Conservation (phyloP, 2,888 invertebrate genomes). For the Parapristionchus giblindavisi region DNA sequence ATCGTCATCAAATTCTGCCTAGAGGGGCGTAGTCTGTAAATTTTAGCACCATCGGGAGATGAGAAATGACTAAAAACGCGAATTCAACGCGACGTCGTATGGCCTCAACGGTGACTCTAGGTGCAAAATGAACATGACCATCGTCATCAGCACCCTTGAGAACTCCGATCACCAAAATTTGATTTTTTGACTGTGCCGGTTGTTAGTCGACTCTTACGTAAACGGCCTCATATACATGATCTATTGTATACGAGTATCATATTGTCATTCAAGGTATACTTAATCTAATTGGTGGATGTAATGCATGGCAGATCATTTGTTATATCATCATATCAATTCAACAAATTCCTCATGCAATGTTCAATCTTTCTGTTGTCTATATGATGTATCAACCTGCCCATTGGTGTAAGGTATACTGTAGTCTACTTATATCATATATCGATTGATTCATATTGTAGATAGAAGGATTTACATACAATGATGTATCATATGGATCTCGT, state of each 20-base stretch:
- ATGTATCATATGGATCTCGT: slow-evolving; percentile 54
- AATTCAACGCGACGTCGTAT: too few relatives aligned
- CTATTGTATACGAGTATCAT: not conserved
- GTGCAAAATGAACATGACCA: not conserved
- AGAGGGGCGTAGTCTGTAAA: too few relatives aligned
- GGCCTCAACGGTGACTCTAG: too few relatives aligned
- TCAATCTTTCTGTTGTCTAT: slow-evolving; percentile 68
- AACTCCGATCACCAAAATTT: too few relatives aligned
- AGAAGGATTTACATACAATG: slow-evolving; percentile 57
- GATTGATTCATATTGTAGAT: slow-evolving; percentile 48
- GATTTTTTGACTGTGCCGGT: too few relatives aligned
- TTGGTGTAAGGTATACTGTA: slow-evolving; percentile 59
- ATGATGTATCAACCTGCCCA: slow-evolving; percentile 70
- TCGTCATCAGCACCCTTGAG: too few relatives aligned
- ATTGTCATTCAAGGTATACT: slow-evolving; percentile 58
- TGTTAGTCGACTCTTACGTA: too few relatives aligned
- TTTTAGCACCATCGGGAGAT: too few relatives aligned
- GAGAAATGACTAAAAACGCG: too few relatives aligned
- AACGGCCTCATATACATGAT: too few relatives aligned
- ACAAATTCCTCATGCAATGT: slow-evolving; percentile 70
- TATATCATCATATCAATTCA: slow-evolving; percentile 67
- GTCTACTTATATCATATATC: not conserved
- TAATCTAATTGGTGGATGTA: slow-evolving; percentile 68
- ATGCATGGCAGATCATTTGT: slow-evolving; percentile 66
- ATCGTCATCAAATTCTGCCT: too few relatives aligned